Base-by-base conservation (phyloP, 2,888 invertebrate species). In the Sicus ferrugineus region DNA sequence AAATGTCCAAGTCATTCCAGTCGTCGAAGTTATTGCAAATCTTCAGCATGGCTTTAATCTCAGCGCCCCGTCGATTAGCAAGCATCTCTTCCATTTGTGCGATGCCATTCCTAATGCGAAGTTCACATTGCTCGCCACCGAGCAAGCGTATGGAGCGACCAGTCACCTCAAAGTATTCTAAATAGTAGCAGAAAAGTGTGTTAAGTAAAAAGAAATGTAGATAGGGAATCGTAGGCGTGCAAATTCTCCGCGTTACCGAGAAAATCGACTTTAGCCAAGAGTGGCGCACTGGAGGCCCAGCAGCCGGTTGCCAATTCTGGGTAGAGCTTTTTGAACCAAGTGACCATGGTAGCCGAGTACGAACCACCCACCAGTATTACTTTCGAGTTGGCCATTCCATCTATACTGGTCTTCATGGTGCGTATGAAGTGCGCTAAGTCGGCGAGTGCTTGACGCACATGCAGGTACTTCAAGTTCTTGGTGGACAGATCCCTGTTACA, bases 221-320 rank as follows among this genome's bases (percentile, higher is more conserved):
- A 26, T 46, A n/a, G n/a, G n/a, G n/a, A n/a, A 2, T 26, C 9
- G 16, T 2, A 23, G 16, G 16, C 3, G 4, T 14, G 26, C 4
- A 19, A 3, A 14, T n/a, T n/a, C n/a, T n/a, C n/a, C n/a, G n/a
- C n/a, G 76, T 75, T 68, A 83, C 84, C 84, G 48, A 87, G 83
- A 79, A 89, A 91, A 78, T 91, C 88, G 4, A 88, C 86, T 83
- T 90, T 86, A 1, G 89, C 90, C n/a, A 86, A 78, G 9, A 91
- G 87, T 4, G 91, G 91, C 6, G 89, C 91, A 80, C 91, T 90
- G 1, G 91, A 90, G 0, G 90, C 90, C 70, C 91, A 86, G 0
- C 86, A 87, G 0, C 90, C 91, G 11, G 80, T 80, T 0, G 87
- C 88, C 34, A 91, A 81, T 74, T 91, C 89, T 0, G 91, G 90